These are phyloP conservation scores for Drosophila kokeensis DNA, from an alignment of 2,888 invertebrate species.

Conservation along the genomic window DNA sequence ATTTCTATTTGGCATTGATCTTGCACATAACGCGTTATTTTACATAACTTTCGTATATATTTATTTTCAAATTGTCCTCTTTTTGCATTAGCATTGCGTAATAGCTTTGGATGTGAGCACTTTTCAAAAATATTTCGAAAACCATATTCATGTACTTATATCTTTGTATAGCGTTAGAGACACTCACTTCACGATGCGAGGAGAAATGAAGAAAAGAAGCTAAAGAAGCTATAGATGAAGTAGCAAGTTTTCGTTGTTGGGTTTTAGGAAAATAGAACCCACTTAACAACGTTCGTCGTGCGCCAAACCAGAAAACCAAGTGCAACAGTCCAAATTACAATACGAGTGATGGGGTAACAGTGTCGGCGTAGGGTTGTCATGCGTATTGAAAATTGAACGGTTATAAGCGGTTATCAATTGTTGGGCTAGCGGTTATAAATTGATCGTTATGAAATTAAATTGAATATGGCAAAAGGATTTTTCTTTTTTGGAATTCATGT, in stretches of 20 bases:
- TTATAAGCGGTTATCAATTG: slow-evolving; percentile 20
- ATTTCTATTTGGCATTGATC: slow-evolving; percentile 35
- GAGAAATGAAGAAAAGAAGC: slow-evolving; percentile 32
- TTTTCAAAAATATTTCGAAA: slow-evolving; percentile 38
- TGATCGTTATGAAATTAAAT: not conserved
- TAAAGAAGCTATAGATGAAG: slow-evolving; percentile 58
- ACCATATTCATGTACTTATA: not conserved
- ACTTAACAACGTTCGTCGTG: slow-evolving; percentile 73
- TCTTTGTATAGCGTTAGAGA: not conserved
- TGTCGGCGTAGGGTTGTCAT: slow-evolving; percentile 51
- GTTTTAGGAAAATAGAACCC: slow-evolving; percentile 51
- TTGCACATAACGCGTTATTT: slow-evolving; percentile 48
- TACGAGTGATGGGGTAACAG: slow-evolving; percentile 28
- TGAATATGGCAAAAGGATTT: not conserved
- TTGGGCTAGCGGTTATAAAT: slow-evolving; percentile 13
- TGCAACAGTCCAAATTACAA: slow-evolving; percentile 60
- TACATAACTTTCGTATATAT: slow-evolving; percentile 66
- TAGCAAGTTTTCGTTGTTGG: slow-evolving; percentile 57
- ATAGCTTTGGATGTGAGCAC: slow-evolving; percentile 26
- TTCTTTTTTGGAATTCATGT: not conserved
- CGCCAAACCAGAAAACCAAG: slow-evolving; percentile 80
- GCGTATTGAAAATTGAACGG: not conserved
- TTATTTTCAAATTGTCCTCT: slow-evolving; percentile 29
- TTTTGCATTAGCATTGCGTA: slow-evolving; percentile 65
- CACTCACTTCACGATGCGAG: slow-evolving; percentile 69